These are phyloP conservation scores for Ceraclea dissimilis DNA, from an alignment of 2,888 invertebrate genomes.

Conservation along the genomic window DNA sequence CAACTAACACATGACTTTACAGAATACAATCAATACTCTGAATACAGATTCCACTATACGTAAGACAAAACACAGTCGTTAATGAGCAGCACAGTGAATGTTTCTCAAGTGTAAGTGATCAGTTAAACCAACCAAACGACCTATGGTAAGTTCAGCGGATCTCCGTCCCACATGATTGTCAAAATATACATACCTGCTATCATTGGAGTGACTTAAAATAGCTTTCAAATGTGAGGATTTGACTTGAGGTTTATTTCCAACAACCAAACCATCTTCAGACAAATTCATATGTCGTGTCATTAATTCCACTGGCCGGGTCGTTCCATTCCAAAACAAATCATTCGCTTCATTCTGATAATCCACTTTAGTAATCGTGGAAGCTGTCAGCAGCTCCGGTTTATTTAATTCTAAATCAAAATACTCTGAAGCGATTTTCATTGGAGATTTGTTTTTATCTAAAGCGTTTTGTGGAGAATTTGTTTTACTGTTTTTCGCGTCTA, in stretches of 20 bases:
- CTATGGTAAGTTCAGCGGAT: no score
- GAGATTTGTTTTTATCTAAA: background rate
- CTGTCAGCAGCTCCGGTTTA: slow-evolving; percentile 1
- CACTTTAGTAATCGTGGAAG: slow-evolving; percentile 12
- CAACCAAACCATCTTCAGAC: slow-evolving; percentile 9
- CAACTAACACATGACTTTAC: no score
- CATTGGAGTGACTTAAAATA: slow-evolving; percentile 14
- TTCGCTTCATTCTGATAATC: slow-evolving; percentile 5
- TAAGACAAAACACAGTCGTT: no score
- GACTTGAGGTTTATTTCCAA: slow-evolving; percentile 13
- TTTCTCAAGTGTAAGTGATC: no score
- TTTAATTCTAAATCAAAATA: slow-evolving; percentile 22
- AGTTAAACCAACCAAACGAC: no score
- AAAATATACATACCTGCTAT: no score
- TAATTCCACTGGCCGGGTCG: background rate
- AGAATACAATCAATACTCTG: no score
- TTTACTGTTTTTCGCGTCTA: background rate
- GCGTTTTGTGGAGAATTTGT: background rate
- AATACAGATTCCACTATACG: no score
- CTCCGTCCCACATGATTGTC: no score
- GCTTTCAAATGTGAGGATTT: slow-evolving; percentile 9
- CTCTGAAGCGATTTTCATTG: slow-evolving; percentile 14
- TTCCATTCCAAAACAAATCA: slow-evolving; percentile 21
- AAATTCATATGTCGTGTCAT: background rate
- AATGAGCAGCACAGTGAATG: no score